These are phyloP conservation scores for Mactra quadrangularis DNA, from an alignment of 1,140 invertebrate genomes.

Conservation along the genomic window DNA sequence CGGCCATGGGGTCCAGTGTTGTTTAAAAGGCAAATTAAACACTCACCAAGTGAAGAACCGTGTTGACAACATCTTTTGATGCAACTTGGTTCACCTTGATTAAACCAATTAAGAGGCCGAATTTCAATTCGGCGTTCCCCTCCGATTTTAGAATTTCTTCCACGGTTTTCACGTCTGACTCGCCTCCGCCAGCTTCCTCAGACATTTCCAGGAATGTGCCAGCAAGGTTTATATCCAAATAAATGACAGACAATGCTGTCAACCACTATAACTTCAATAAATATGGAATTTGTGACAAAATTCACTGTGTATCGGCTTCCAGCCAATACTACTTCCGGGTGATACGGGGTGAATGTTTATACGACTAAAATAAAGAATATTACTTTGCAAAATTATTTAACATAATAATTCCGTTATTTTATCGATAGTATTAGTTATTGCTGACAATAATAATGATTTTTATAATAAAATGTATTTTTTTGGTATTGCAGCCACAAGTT, in stretches of 20 bases:
- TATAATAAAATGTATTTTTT: too few species aligned
- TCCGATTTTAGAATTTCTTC: constrained; percentile 84
- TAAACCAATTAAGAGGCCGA: constrained; percentile 97
- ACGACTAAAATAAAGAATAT: too few species aligned
- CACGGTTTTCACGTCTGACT: constrained; percentile 74
- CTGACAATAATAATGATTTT: too few species aligned
- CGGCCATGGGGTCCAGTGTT: too few species aligned
- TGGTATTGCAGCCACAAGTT: too few species aligned
- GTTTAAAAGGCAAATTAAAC: neutral
- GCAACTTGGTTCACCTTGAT: constrained; percentile 98
- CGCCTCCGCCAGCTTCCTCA: constrained; percentile 61
- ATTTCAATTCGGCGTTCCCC: constrained; percentile 89
- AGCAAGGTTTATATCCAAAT: constrained; percentile 11
- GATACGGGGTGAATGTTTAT: constrained; percentile 20
- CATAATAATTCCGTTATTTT: too few species aligned
- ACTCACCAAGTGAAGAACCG: constrained; percentile 97
- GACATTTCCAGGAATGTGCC: constrained; percentile 41
- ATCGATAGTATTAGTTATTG: too few species aligned
- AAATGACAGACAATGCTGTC: constrained; percentile 1
- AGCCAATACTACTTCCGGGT: constrained; percentile 62
- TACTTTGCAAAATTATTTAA: too few species aligned
- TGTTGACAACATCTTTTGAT: constrained; percentile 98
- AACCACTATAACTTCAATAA: constrained; percentile 10
- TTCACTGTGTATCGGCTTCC: constrained; percentile 47
- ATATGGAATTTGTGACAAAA: constrained; percentile 33